Evolutionary conservation across 2,888 invertebrate genomes (phyloP), one percentile per base, ranked within the genome.

Genomic region (Nomada ruficornis): DNA sequence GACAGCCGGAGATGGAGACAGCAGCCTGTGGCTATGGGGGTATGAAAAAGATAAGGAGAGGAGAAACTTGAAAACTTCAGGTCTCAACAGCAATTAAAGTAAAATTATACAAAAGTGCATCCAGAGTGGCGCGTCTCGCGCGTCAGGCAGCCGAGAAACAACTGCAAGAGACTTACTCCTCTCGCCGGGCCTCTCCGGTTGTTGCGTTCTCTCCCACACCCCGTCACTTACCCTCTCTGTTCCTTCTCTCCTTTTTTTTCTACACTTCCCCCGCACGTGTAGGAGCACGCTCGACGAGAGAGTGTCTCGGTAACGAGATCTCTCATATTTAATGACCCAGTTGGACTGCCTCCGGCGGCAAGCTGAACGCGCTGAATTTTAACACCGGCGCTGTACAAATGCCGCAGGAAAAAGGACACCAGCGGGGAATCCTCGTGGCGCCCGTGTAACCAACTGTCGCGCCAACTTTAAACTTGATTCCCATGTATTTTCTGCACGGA

Each of bases 101-200:
- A 89, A 90, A 91, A 92, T 92, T 91, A 92, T 91, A 92, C 91
- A 91, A 91, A 91, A 90, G 88, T 86, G 83, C 89, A 89, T 89
- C 77, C 83, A 86, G 85, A 86, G 83, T 86, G 86, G 86, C 87
- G 79, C 86, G 86, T 80, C 85, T 83, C 74, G 82, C 86, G 80
- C 87, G 82, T 88, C 88, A 83, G 80, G 85, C 85, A 85, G 86
- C 82, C 77, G 85, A 88, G 88, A 85, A 88, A 88, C 88, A 88
- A 88, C 88, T 83, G 82, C 75, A 68, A 72, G 81, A 78, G 83
- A 81, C 70, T 69, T 74, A 57, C 80, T 80, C 55, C 67, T 60
- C 44, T 64, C 65, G 63, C 18, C 72, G 26, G 23, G 20, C 73
- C 62, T 52, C 55, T 36, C 55, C n/a, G 65, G 20, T 73, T 64